Evolutionary conservation across 2,113 vertebrate species (phyloP), one percentile per base, ranked within the genome.

Genomic region (Xerus inauris): DNA sequence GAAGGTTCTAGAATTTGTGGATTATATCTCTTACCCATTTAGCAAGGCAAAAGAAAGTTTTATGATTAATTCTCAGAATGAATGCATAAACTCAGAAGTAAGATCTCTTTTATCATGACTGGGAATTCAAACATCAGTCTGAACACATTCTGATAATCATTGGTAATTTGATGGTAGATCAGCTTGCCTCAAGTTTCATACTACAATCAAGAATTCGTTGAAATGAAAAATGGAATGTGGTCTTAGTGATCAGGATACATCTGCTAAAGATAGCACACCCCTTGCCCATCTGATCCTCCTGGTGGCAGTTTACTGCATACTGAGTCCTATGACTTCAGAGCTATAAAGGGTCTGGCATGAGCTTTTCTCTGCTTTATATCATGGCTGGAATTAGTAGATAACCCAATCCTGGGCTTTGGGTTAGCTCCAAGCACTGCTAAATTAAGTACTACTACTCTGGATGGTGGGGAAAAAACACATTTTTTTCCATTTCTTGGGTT

Each of bases 251-350:
- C 94, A 97, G 92, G 80, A 96, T 94, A 94, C 89, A 87, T 57
- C 62, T 97, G 96, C 96, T 97, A 98, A 98, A 97, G 72, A 97
- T 96, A 97, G 93, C 69, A 96, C 69, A 76, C 26, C 49, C 51
- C 83, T 94, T 28, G 22, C 95, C 93, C 80, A 95, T 89, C 87
- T 97, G 93, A 96, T 94, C 89, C 94, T 89, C 59, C 69, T 62
- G 69, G 82, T 94, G 57, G 77, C 94, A 76, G 57, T 42, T 91
- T 84, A 42, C 79, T 80, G 69, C 92, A 91, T 94, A 88, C 83
- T 95, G 89, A 97, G 71, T 84, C 80, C 71, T 91, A 92, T 97
- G 97, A 97, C 96, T 76, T 91, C 59, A 95, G 87, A 95, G 94
- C 95, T 97, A 96, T 95, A 96, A 97, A 92, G 65, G 51, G 91